phyloP scores from a whole-genome alignment of 2,797 vertebrate genomes.

The Hydrocynus forskahlii region DNA sequence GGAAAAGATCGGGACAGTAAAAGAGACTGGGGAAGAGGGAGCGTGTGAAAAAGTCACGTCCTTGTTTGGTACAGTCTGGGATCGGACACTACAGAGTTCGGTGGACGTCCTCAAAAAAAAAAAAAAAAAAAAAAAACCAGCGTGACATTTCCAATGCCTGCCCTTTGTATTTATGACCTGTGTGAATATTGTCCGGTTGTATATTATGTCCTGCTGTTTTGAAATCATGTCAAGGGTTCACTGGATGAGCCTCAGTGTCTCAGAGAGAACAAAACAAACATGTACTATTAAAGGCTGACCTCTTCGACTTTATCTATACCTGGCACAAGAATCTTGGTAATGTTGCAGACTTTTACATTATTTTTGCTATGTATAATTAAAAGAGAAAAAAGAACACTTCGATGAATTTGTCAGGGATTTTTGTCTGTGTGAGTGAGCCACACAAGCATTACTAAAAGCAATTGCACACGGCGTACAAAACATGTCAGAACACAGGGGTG shows the following conservation, averaged over 20 bases:
- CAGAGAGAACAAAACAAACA: slow-evolving; percentile 72
- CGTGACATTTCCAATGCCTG: slow-evolving; percentile 65
- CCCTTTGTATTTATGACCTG: slow-evolving; percentile 74
- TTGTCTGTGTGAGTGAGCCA: slow-evolving; percentile 68
- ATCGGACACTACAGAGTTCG: slow-evolving; percentile 63
- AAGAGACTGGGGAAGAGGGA: background rate
- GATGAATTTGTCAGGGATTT: slow-evolving; percentile 81
- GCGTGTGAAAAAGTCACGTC: background rate
- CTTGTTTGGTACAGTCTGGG: slow-evolving; percentile 47
- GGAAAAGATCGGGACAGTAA: background rate
- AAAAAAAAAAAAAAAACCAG: slow-evolving; percentile 45
- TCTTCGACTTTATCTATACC: slow-evolving; percentile 68
- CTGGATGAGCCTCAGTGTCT: slow-evolving; percentile 67
- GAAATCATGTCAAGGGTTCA: slow-evolving; percentile 64
- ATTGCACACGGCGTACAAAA: slow-evolving; percentile 58
- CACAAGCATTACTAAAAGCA: slow-evolving; percentile 61
- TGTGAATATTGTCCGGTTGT: slow-evolving; percentile 65
- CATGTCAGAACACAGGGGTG: slow-evolving; percentile 44
- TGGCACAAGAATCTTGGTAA: slow-evolving; percentile 54
- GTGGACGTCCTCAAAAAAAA: slow-evolving; percentile 43
- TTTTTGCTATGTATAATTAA: slow-evolving; percentile 48
- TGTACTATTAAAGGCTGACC: slow-evolving; percentile 67
- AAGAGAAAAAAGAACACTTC: slow-evolving; percentile 56
- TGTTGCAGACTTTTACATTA: slow-evolving; percentile 49
- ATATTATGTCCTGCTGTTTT: slow-evolving; percentile 69